Base-by-base conservation (phyloP, 2,888 invertebrate species). In the Scaptomyza tumidula region DNA sequence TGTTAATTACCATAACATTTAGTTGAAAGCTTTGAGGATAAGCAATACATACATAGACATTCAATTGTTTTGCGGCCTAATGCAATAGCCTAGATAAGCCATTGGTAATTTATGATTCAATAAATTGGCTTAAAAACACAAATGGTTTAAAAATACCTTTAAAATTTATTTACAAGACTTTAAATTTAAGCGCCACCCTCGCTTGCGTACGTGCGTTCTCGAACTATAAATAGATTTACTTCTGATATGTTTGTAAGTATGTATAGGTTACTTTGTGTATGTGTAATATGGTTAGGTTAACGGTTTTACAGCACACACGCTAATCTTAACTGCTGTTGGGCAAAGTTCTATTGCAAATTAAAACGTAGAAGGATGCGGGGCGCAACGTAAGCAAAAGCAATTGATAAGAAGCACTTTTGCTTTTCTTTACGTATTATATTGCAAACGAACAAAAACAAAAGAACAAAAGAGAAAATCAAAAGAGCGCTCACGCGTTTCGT, bases 361-460 rank as follows among this genome's bases (percentile, higher is more conserved):
- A 43, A 60, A 49, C 9, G 50, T 27, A 41, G 24, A 31, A 2
- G 27, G 35, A 6, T 6, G 24, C 6, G 54, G 5, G 16, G 60
- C n/a, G 35, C 11, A 31, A 41, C 48, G 52, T 29, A 50, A 54
- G 46, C 43, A 65, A 49, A 41, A 41, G 48, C 62, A 56, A 74
- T 69, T 83, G 82, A 83, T 83, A 83, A 83, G 87, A 77, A 84
- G n/a, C 63, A 88, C 83, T 84, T 87, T 84, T 88, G 87, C 78
- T 84, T 83, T 83, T 67, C 68, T 56, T 73, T 71, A 53, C 67
- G 63, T 31, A 19, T 55, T 57, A n/a, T 69, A 54, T 68, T 55
- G 35, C 39, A 37, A 50, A n/a, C 53, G 50, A 48, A 29, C 33
- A 55, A 53, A 52, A 59, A 19, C 37, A 58, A 37, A 53, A n/a